phyloP scores from a whole-genome alignment of 2,113 vertebrate genomes.

The Martes martes region DNA sequence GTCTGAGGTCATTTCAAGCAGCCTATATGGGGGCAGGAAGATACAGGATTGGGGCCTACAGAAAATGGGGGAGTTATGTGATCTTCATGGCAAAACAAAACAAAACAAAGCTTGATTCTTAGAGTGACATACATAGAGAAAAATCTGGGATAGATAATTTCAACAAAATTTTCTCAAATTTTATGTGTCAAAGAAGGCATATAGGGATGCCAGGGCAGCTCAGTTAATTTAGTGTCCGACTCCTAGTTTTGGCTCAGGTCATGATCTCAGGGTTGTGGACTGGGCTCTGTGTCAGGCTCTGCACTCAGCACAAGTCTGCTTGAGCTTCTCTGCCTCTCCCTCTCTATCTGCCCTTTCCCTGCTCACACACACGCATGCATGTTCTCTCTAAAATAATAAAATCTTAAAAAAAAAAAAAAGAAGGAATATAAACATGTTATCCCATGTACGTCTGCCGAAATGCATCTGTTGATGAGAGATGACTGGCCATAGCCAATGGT shows the following conservation, averaged over 20 bases:
- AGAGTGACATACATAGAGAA: neutral
- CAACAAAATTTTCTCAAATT: neutral
- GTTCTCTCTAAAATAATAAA: neutral
- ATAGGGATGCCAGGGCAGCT: neutral
- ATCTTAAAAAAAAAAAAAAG: neutral
- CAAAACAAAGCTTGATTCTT: neutral
- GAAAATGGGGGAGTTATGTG: neutral
- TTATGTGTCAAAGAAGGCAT: neutral
- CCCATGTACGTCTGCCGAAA: neutral
- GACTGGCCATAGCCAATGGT: neutral
- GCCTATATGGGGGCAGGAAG: neutral
- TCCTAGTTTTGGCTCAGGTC: neutral
- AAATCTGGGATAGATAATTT: neutral
- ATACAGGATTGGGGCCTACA: neutral
- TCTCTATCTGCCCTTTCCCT: neutral
- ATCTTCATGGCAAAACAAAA: neutral
- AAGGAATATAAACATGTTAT: neutral
- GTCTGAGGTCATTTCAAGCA: neutral
- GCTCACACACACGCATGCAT: accelerated
- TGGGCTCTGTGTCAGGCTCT: neutral
- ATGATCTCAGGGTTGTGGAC: neutral
- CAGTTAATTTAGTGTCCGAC: neutral
- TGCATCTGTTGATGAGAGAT: neutral
- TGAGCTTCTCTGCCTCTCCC: neutral
- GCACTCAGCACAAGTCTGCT: neutral